Percentiles rank a stretch among this genome's conserved stretches.
Conservation (phyloP, 2,888 invertebrate genomes). For the Rhorus exstirpatorius region DNA sequence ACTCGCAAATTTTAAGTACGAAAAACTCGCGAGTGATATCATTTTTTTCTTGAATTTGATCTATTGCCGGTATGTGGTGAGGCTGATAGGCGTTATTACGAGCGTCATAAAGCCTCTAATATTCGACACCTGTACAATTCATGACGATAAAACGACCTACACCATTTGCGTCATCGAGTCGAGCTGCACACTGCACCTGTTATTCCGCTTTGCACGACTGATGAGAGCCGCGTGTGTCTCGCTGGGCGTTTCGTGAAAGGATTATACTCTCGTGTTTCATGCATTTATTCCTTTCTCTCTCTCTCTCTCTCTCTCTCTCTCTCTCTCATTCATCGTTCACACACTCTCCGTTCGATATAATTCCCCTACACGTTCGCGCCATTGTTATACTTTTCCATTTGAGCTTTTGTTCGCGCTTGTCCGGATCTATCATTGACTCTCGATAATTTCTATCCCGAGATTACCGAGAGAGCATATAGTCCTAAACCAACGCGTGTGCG, state of each 20-base stretch:
- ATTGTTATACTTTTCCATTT: too few relatives aligned
- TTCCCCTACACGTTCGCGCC: not conserved
- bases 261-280: conserved; percentile 13
- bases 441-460: not conserved
- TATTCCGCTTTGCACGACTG: conserved; percentile 36
- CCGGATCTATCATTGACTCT: too few relatives aligned
- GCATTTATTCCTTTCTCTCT: conserved; percentile 1
- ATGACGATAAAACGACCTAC: conserved; percentile 43
- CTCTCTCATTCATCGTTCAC: conserved; percentile 19
- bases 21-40: too few relatives aligned
- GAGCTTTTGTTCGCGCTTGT: too few relatives aligned
- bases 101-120: conserved; percentile 11
- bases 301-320: not conserved
- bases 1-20: too few relatives aligned
- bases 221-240: conserved; percentile 21
- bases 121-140: conserved; percentile 15
- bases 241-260: conserved; percentile 30
- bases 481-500: not conserved
- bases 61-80: too few relatives aligned
- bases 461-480: not conserved
- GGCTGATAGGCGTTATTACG: not conserved
- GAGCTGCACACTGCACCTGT: conserved; percentile 64
- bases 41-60: too few relatives aligned
- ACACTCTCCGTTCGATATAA: not conserved
- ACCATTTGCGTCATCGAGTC: conserved; percentile 57